Conservation (phyloP, 1,140 invertebrate species). For the Bombyx mori region DNA sequence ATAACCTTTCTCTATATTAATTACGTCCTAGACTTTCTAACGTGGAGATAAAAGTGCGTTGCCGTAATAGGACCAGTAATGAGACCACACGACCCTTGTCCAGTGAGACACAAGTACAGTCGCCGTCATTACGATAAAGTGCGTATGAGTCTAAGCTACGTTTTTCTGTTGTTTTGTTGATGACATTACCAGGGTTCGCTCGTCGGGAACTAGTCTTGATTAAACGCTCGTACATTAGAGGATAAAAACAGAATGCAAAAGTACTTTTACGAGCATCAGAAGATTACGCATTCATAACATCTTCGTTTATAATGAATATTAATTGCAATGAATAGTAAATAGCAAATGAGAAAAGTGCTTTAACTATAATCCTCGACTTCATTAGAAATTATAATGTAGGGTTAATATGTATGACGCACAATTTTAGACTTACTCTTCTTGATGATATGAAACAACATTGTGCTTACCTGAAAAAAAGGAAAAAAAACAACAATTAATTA, state of each 20-base stretch:
- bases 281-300: no score
- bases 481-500: constrained; percentile 1
- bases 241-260: no score
- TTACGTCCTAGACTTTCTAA: constrained; percentile 64
- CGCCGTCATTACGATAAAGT: constrained; percentile 19
- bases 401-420: no score
- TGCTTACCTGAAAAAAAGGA: constrained; percentile 14
- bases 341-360: no score
- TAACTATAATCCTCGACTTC: no score
- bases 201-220: constrained; percentile 1
- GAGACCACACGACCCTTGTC: constrained; percentile 40
- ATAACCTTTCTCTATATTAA: constrained; percentile 65
- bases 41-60: constrained; percentile 39
- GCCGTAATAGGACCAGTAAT: constrained; percentile 46
- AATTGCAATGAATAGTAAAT: no score
- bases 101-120: constrained; percentile 25
- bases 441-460: neutral
- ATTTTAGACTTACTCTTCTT: no score
- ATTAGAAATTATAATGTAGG: no score
- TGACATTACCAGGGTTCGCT: constrained; percentile 14
- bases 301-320: no score
- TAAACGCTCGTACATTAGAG: no score
- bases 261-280: no score
- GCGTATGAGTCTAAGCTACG: constrained; percentile 2
- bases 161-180: constrained; percentile 13